Conservation (phyloP, 2,888 invertebrate species). For the Chrysolina oricalcia region DNA sequence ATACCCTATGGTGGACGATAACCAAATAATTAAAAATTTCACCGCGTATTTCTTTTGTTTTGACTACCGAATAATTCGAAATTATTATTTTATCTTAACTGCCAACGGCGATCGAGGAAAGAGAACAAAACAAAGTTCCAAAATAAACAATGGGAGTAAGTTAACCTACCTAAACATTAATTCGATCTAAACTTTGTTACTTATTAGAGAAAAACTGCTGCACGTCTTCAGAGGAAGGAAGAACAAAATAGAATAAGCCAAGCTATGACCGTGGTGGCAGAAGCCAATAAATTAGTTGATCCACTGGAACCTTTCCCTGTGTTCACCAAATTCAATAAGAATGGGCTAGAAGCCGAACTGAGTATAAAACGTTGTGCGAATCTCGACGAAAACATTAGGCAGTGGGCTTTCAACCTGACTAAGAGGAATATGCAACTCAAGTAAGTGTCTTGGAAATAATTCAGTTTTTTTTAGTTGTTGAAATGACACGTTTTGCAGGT, state of each 20-base stretch:
- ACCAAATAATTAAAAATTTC: conserved; percentile 15
- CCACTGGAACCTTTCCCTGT: conserved; percentile 77
- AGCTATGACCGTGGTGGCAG: conserved; percentile 76
- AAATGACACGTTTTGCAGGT: conserved; percentile 69
- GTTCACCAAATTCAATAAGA: conserved; percentile 77
- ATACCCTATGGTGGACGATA: background rate
- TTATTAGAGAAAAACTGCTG: conserved; percentile 73
- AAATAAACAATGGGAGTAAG: conserved; percentile 35
- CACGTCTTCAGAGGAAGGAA: conserved; percentile 75
- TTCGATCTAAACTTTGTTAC: background rate
- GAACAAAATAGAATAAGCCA: conserved; percentile 77
- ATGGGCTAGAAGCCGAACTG: conserved; percentile 77
- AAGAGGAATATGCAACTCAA: conserved; percentile 85
- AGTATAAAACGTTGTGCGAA: conserved; percentile 76
- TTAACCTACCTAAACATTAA: background rate
- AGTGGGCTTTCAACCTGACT: conserved; percentile 84
- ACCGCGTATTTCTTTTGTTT: conserved; percentile 13
- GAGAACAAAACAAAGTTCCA: background rate
- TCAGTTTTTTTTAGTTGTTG: background rate
- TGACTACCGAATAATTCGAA: background rate
- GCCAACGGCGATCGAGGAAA: background rate
- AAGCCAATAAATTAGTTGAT: conserved; percentile 76
- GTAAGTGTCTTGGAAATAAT: conserved; percentile 73
- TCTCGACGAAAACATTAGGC: conserved; percentile 74
- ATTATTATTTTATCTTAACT: conserved; percentile 5